phyloP scores from a whole-genome alignment of 1,140 invertebrate species.

The Drosophila mauritiana region DNA sequence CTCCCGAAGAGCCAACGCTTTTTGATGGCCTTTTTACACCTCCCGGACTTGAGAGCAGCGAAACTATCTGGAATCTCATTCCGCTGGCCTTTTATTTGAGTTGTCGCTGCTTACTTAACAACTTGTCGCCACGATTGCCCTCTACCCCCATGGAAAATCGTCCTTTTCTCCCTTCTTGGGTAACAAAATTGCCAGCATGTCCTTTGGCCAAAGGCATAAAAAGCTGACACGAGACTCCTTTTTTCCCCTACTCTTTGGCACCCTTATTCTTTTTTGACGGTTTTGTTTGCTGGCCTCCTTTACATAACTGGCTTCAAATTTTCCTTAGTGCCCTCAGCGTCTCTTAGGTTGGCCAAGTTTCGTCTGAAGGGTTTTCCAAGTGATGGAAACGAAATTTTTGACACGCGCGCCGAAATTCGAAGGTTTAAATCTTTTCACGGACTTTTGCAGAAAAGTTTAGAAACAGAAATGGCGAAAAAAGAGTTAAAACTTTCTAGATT shows the following conservation, averaged over 20 bases:
- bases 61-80: constrained; percentile 22
- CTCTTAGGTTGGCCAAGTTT: constrained; percentile 36
- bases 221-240: constrained; percentile 64
- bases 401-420: constrained; percentile 60
- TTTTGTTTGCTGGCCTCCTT: constrained; percentile 63
- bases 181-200: constrained; percentile 57
- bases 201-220: constrained; percentile 70
- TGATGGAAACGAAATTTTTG: constrained; percentile 71
- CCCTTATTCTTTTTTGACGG: constrained; percentile 16
- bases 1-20: constrained; percentile 27
- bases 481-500: constrained; percentile 25
- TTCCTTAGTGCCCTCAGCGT: constrained; percentile 22
- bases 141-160: background rate
- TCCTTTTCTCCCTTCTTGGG: background rate
- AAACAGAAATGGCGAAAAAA: too few species aligned
- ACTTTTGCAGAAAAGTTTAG: background rate
- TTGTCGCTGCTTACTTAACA: constrained; percentile 81
- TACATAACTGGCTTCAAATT: constrained; percentile 78
- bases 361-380: constrained; percentile 36
- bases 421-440: constrained; percentile 10
- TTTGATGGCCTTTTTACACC: constrained; percentile 67
- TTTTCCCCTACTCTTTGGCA: constrained; percentile 1
- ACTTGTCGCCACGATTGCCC: constrained; percentile 66
- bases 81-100: constrained; percentile 64
- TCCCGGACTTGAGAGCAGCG: constrained; percentile 8